phyloP scores from a whole-genome alignment of 2,797 vertebrate genomes.

The Champsocephalus esox region DNA sequence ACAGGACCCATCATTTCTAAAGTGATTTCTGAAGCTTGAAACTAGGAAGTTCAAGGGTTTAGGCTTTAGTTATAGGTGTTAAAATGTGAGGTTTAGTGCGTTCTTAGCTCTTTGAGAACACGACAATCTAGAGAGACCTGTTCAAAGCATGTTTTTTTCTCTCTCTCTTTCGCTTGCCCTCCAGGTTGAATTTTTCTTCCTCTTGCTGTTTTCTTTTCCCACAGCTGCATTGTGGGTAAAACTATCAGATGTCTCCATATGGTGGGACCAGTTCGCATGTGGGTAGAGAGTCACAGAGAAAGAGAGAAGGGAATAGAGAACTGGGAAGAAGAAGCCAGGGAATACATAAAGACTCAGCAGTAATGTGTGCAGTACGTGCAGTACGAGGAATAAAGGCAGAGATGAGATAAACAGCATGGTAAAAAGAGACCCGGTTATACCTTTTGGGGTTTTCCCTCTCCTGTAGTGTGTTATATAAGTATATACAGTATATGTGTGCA shows the following conservation, averaged over 20 bases:
- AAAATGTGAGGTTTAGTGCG: neutral
- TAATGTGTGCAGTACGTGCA: neutral
- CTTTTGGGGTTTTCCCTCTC: no score
- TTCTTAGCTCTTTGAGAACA: neutral
- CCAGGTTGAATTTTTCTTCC: conserved; percentile 54
- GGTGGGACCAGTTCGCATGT: conserved; percentile 37
- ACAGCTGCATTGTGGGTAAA: conserved; percentile 75
- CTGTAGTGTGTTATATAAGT: no score
- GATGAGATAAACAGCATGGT: neutral
- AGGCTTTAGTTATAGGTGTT: neutral
- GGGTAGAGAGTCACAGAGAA: conserved; percentile 3
- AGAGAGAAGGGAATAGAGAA: conserved; percentile 2
- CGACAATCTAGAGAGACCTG: neutral
- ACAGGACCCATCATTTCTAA: neutral
- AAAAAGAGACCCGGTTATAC: neutral
- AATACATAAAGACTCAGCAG: neutral
- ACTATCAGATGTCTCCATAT: conserved; percentile 66
- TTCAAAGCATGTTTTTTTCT: conserved; percentile 19
- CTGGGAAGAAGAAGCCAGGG: neutral
- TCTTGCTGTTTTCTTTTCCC: conserved; percentile 68
- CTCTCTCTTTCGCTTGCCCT: conserved; percentile 16
- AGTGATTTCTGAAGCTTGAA: neutral
- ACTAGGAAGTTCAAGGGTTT: neutral
- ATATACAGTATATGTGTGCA: no score
- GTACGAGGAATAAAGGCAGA: neutral